Percentiles rank a stretch among this genome's conserved stretches.
Conservation (phyloP, 2,888 invertebrate genomes). For the Cephus sareptanus region DNA sequence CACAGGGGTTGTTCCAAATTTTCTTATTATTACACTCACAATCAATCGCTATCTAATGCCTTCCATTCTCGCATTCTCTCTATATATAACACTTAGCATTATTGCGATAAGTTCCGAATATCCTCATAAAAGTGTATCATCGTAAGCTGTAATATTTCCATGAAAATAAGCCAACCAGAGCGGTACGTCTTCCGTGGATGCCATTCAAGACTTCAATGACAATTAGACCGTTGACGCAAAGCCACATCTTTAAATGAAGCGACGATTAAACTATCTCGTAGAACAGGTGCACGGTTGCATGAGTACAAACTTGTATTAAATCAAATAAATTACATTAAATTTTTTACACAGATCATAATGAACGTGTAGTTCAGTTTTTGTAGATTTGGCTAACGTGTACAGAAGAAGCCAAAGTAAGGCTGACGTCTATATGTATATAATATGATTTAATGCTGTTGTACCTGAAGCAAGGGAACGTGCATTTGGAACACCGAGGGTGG, state of each 20-base stretch:
- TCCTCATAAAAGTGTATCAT: neutral
- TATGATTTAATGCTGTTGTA: neutral
- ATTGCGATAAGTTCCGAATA: neutral
- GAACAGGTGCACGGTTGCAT: conserved; percentile 20
- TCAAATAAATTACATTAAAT: neutral
- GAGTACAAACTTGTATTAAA: conserved; percentile 10
- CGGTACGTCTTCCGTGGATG: neutral
- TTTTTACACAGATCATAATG: neutral
- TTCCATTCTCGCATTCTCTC: conserved; percentile 24
- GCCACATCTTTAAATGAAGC: neutral
- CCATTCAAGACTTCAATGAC: neutral
- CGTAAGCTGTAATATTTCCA: conserved; percentile 45
- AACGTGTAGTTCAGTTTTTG: neutral
- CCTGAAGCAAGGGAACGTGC: neutral
- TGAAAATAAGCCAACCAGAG: conserved; percentile 61
- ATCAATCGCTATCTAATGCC: conserved; percentile 17
- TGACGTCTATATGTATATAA: no score
- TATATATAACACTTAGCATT: conserved; percentile 22
- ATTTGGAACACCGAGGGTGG: neutral
- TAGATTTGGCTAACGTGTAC: neutral
- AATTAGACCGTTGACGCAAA: neutral
- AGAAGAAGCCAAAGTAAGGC: neutral
- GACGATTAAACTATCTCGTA: conserved; percentile 1
- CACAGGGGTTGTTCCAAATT: conserved; percentile 61
- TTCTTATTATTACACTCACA: conserved; percentile 32